A percentile compares a stretch with the other conserved stretches of the same genome.
Evolutionary conservation across 2,797 vertebrate species (phyloP).

Genomic region (Centropyge bicolor): DNA sequence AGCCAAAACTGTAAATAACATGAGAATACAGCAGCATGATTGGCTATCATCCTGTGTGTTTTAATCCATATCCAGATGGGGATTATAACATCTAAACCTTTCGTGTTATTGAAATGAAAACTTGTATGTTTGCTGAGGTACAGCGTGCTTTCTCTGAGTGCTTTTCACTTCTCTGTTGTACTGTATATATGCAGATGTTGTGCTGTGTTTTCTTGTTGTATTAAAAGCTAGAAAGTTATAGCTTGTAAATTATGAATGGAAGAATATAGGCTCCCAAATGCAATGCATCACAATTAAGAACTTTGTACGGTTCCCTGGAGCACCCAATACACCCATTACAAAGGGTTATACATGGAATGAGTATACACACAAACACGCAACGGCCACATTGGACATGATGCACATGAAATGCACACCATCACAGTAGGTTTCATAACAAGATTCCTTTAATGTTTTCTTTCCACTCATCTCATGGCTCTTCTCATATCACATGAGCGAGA

Average conservation of each 20-base stretch:
- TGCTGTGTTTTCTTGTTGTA: conserved; percentile 28
- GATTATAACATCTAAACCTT: conserved; percentile 11
- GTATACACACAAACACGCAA: background rate
- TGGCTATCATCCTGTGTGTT: background rate
- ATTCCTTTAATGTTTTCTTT: conserved; percentile 29
- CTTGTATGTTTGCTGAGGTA: background rate
- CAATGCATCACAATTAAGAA: conserved; percentile 56
- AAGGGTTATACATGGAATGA: conserved; percentile 4
- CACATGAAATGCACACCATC: conserved; percentile 26
- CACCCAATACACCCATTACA: conserved; percentile 31
- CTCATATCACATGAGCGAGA: conserved; percentile 19
- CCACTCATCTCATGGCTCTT: conserved; percentile 34
- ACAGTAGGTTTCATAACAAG: conserved; percentile 9
- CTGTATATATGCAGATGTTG: background rate
- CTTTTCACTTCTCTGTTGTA: conserved; percentile 15
- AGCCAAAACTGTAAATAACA: background rate
- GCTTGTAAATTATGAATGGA: conserved; percentile 65
- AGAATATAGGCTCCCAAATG: conserved; percentile 27
- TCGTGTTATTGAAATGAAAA: conserved; percentile 18
- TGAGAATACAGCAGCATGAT: background rate
- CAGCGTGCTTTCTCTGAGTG: background rate
- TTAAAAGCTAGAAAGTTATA: conserved; percentile 38
- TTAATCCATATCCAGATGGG: conserved; percentile 23
- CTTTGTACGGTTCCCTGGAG: conserved; percentile 28
- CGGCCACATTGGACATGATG: conserved; percentile 3